These are phyloP conservation scores for Cuculus canorus DNA, from an alignment of 2,797 vertebrate species.

Conservation along the genomic window DNA sequence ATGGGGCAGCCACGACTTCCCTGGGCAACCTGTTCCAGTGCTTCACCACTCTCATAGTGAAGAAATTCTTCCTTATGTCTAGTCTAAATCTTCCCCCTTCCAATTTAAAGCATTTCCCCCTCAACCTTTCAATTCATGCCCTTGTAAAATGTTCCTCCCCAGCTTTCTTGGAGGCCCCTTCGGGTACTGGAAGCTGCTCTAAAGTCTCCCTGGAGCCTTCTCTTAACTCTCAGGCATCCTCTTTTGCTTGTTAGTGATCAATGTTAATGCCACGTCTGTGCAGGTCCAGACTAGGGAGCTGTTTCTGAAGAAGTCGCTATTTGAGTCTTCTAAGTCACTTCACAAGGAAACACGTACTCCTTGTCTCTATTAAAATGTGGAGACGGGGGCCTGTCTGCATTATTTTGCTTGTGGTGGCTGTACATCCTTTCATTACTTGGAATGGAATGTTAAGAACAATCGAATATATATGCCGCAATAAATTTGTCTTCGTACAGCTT, in stretches of 20 bases:
- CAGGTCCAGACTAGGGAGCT: neutral
- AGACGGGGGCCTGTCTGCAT: neutral
- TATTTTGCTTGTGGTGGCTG: neutral
- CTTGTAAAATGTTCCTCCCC: too few species aligned
- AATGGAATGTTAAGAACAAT: neutral
- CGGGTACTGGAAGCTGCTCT: too few species aligned
- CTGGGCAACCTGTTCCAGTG: too few species aligned
- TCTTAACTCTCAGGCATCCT: neutral
- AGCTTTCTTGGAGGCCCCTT: too few species aligned
- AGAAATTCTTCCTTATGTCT: too few species aligned
- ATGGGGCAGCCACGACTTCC: too few species aligned
- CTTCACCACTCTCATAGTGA: too few species aligned
- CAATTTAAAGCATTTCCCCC: too few species aligned
- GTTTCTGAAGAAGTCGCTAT: neutral
- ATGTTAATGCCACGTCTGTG: neutral
- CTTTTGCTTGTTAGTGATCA: neutral
- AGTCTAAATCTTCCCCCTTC: too few species aligned
- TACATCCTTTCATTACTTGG: neutral
- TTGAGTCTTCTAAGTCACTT: neutral
- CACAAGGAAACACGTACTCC: accelerated
- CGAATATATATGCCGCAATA: neutral
- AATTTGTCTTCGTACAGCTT: neutral
- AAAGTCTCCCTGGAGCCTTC: too few species aligned
- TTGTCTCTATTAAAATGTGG: neutral
- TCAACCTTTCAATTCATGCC: too few species aligned